Base-by-base conservation (phyloP, 2,888 invertebrate species). In the Eupeodes luniger region DNA sequence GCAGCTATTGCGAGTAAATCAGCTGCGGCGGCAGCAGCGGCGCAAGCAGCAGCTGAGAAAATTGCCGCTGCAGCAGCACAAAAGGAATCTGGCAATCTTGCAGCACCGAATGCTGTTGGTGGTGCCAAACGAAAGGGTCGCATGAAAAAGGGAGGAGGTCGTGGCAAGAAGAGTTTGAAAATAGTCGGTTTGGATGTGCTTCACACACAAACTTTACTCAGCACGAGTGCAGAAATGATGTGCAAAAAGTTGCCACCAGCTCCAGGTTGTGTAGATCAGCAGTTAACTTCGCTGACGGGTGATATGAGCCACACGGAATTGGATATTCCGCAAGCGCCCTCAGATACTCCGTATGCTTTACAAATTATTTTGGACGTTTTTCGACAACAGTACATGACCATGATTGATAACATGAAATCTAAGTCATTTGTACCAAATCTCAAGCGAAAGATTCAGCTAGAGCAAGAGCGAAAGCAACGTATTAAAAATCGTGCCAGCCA, bases 251-350 rank as follows among this genome's bases (percentile, higher is more conserved):
- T 96, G 89, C 97, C 97, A 55, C 97, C 98, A 47, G 98, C 98
- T 66, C 98, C 98, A 11, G 98, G 98, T 76, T 98, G 98, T 92
- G 97, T 98, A 82, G 98, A 98, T 93, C 98, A 98, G 93, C 97
- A 98, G 90, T 94, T 98, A 83, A 97, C 98, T 5, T 96, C 97
- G 62, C 94, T 98, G 75, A 96, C 97, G 59, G 95, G 96, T 77
- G 95, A 95, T 91, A 94, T 96, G 92, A 95, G 96, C 86, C 98
- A 98, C 93, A 96, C 96, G 78, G 98, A 98, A 94, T 94, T 98
- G 90, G 96, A 97, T 91, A 97, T 97, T 93, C 97, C 98, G 69
- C 94, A 95, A 87, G 95, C 96, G 88, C 97, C 97, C 55, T 95
- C 96, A 90, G 96, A 95, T 88, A 96, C 97, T 75, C 98, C 98